Base-by-base conservation (phyloP, 2,888 invertebrate genomes). In the Ectemnius lituratus region DNA sequence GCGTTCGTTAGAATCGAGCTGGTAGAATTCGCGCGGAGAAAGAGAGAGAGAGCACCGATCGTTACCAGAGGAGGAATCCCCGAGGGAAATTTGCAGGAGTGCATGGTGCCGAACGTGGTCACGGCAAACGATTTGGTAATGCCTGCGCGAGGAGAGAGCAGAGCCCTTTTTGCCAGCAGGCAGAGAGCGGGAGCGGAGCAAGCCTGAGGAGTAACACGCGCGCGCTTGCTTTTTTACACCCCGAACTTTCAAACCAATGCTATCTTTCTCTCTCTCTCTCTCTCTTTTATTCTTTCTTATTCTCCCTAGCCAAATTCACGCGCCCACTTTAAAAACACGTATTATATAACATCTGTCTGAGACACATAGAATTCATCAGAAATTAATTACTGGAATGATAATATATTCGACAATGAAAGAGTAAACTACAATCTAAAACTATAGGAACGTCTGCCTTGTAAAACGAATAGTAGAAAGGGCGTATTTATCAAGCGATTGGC, bases 1-100 rank as follows among this genome's bases (percentile, higher is more conserved):
- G 45, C 46, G 23, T 62, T 60, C 60, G 61, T 18, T 66, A 70
- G 77, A 79, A 79, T 79, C 74, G 58, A 67, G 67, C 77, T 6
- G 37, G 78, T 58, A 74, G 80, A 83, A 80, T 78, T 82, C 76
- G 76, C 75, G 52, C 23, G 23, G 23, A 23, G 20, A 20, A 20
- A 20, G 20, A 20, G 20, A 1, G 20, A 20, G 23, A 23, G 23
- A 23, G 23, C 23, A 23, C 75, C 83, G 79, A 83, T 83, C 77
- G 77, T 83, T 81, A 65, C 73, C 72, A 49, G 63, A 14, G 52
- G 76, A 71, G 70, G 64, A 57, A 76, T 75, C 62, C 83, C 81
- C 83, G 64, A 70, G 81, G 83, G 83, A 83, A 83, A 83, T 83
- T 79, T 83, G 78, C 76, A 59, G 66, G 67, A 83, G 83, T 83